These are phyloP conservation scores for Coboldia fuscipes DNA, from an alignment of 1,140 invertebrate genomes.

Conservation along the genomic window DNA sequence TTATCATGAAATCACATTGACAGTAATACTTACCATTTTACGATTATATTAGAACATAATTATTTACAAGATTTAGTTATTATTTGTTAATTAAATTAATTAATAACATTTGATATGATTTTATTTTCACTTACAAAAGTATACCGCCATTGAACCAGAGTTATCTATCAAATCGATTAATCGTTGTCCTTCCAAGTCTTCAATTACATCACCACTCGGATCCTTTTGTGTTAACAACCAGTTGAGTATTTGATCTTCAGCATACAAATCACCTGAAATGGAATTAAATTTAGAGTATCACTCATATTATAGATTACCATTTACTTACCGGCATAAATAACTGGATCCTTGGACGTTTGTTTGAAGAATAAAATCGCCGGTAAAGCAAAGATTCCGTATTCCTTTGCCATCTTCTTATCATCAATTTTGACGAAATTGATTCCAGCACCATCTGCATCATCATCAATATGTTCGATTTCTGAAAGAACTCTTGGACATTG, in stretches of 20 bases:
- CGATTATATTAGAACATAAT: neutral
- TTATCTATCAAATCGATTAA: conserved; percentile 60
- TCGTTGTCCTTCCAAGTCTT: conserved; percentile 65
- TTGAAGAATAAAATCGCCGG: conserved; percentile 81
- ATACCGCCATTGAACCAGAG: conserved; percentile 66
- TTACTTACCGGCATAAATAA: conserved; percentile 69
- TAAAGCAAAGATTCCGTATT: conserved; percentile 69
- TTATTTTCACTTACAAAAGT: conserved; percentile 92
- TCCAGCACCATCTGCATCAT: conserved; percentile 76
- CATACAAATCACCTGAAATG: conserved; percentile 58
- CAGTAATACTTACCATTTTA: conserved; percentile 1
- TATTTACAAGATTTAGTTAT: conserved; percentile 1
- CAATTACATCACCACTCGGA: conserved; percentile 73
- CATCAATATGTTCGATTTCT: conserved; percentile 85
- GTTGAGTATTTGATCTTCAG: conserved; percentile 69
- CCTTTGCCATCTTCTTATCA: conserved; percentile 66
- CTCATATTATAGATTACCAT: too few species aligned
- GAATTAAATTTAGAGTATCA: neutral
- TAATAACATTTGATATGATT: too few species aligned
- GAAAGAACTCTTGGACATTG: conserved; percentile 71
- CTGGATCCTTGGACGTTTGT: conserved; percentile 67
- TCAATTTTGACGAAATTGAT: conserved; percentile 88
- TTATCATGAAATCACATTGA: too few species aligned
- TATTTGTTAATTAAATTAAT: conserved; percentile 3
- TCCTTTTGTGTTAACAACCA: conserved; percentile 84